Percentiles rank a stretch among this genome's conserved stretches.
Evolutionary conservation across 2,888 invertebrate genomes (phyloP).

Genomic region (Mimumesa dahlbomi): DNA sequence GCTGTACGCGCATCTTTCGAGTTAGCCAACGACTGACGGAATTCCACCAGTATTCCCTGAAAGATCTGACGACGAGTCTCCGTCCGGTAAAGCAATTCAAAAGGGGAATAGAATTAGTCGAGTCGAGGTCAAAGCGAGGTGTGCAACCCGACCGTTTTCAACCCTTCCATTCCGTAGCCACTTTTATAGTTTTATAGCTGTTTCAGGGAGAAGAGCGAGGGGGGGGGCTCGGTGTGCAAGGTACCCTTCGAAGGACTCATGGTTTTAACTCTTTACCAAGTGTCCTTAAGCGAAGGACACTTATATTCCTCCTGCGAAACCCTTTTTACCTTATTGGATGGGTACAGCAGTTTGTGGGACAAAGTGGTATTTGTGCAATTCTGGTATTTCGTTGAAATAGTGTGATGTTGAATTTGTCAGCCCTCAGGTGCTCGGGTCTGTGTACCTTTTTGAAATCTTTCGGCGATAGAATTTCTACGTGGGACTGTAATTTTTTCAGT

Average conservation of each 20-base stretch:
- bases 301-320: slow-evolving; percentile 14
- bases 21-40: slow-evolving; percentile 20
- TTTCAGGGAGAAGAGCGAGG: no score
- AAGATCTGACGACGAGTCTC: slow-evolving; percentile 24
- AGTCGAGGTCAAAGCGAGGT: slow-evolving; percentile 44
- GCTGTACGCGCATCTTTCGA: slow-evolving; percentile 13
- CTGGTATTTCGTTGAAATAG: no score
- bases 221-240: slow-evolving; percentile 21
- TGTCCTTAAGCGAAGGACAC: slow-evolving; percentile 38
- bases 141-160: slow-evolving; percentile 50
- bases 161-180: slow-evolving; percentile 64
- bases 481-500: no score
- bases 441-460: no score
- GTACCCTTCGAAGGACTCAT: slow-evolving; percentile 24
- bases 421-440: no score
- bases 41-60: slow-evolving; percentile 11
- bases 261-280: slow-evolving; percentile 42
- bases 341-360: no score
- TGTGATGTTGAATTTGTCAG: no score
- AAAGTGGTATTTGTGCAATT: no score
- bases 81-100: slow-evolving; percentile 31
- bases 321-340: slow-evolving; percentile 45
- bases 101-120: slow-evolving; percentile 45
- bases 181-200: slow-evolving; percentile 73
- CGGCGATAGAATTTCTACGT: no score